Evolutionary conservation across 2,888 invertebrate species (phyloP).

Genomic region (Dendrolimus houi): DNA sequence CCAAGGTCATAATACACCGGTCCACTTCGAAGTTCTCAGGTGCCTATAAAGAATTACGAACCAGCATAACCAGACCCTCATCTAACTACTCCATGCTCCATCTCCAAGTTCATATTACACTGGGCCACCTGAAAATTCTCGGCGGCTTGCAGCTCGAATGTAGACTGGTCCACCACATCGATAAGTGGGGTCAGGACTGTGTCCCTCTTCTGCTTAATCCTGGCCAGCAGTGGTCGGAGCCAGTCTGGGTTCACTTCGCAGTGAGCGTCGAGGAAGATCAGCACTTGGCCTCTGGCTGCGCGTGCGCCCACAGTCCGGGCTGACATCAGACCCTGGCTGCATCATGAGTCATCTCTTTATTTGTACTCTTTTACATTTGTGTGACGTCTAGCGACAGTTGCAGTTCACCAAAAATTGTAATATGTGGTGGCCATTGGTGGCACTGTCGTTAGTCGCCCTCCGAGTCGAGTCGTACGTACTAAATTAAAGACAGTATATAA

Average conservation of each 20-base stretch:
- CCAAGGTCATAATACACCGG: background rate
- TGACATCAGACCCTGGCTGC: slow-evolving; percentile 88
- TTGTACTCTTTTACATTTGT: background rate
- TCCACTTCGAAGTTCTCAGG: slow-evolving; percentile 50
- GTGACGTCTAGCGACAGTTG: too few species aligned
- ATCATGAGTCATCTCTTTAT: slow-evolving; percentile 1
- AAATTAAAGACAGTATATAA: too few species aligned
- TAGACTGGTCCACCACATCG: slow-evolving; percentile 90
- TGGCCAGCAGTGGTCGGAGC: slow-evolving; percentile 91
- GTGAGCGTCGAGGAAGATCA: slow-evolving; percentile 94
- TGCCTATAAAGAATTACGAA: slow-evolving; percentile 13
- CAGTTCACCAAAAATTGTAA: too few species aligned
- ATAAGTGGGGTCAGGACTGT: slow-evolving; percentile 95
- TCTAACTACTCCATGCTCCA: background rate
- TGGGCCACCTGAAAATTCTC: slow-evolving; percentile 46
- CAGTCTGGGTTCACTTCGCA: slow-evolving; percentile 88
- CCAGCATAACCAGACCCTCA: slow-evolving; percentile 1
- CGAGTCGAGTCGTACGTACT: too few species aligned
- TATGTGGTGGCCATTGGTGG: too few species aligned
- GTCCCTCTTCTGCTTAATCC: slow-evolving; percentile 78
- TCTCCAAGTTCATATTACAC: background rate
- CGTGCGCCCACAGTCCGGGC: slow-evolving; percentile 92
- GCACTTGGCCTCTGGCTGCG: slow-evolving; percentile 85
- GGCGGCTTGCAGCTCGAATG: slow-evolving; percentile 70
- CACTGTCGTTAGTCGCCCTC: too few species aligned